These are phyloP conservation scores for Enteromius radiatus DNA, from an alignment of 2,797 vertebrate genomes.

Conservation along the genomic window DNA sequence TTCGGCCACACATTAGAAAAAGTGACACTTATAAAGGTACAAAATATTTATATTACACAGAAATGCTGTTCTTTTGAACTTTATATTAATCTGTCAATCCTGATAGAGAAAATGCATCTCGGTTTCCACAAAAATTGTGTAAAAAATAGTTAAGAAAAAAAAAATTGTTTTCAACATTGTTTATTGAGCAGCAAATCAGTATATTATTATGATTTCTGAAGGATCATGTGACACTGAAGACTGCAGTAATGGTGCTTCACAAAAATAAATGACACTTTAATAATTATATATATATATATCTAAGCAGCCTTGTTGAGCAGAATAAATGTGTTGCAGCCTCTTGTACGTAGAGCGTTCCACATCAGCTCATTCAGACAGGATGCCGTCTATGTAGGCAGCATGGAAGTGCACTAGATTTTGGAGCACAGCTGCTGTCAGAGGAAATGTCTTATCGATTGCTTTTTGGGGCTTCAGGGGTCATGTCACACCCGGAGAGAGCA, in stretches of 20 bases:
- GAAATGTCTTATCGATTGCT: slow-evolving; percentile 33
- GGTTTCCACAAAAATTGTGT: background rate
- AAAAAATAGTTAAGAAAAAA: background rate
- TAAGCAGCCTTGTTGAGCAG: background rate
- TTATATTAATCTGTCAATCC: background rate
- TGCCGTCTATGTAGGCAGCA: background rate
- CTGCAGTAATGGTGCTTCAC: background rate
- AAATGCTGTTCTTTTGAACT: background rate
- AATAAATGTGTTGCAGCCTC: background rate
- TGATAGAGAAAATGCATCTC: background rate
- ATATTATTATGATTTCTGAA: background rate
- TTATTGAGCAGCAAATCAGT: background rate
- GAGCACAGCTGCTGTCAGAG: slow-evolving; percentile 8
- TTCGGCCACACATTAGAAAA: background rate
- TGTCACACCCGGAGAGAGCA: slow-evolving; percentile 43
- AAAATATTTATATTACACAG: background rate
- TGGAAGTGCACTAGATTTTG: background rate
- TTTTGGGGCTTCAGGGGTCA: slow-evolving; percentile 38
- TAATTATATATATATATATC: too few relatives aligned
- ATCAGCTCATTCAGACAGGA: slow-evolving; percentile 10
- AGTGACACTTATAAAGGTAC: too few relatives aligned
- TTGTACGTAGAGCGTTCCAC: background rate
- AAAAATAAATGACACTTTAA: background rate
- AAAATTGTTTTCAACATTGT: too few relatives aligned
- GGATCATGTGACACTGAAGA: background rate